Evolutionary conservation across 35 echinoderm and acorn worm species (phyloP), one percentile per base, ranked within the genome.

Genomic region (Diadema setosum): DNA sequence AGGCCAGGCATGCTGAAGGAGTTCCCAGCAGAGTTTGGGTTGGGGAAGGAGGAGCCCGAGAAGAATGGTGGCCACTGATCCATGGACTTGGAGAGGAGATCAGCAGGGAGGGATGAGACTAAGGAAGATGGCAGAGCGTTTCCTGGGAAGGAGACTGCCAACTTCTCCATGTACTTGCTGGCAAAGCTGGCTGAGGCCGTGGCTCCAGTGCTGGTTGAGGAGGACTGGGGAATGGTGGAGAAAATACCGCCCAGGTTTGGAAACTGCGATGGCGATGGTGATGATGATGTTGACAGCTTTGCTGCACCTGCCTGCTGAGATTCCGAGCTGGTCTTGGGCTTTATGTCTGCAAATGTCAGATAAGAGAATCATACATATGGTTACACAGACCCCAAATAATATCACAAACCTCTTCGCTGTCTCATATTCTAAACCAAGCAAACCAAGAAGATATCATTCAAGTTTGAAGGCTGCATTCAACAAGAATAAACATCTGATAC

Each of bases 1-100:
- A 98, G 48, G 18, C 81, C 87, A 0, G 92, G 92, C 5, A 94
- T 83, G 55, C 80, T 78, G 63, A 94, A 83, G 60, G 86, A 46
- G 32, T 26, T 15, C 37, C 63, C 63, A 15, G 63, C 24, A 26
- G 37, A 33, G 35, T 34, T 35, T 21, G 81, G 20, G 27, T 59
- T 37, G n/a, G 34, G 81, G 81, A 74, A 31, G 29, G 69, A 49
- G 69, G 70, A 33, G 27, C 75, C 41, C 52, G 81, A 58, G 33
- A 46, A 44, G 80, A 82, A 83, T 5, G 58, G 73, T 41, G 73
- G 27, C 73, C 73, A 78, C 7, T 41, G 33, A 24, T 78, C 73
- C 73, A 78, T 78, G 73, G 73, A 42, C 73, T 78, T 78, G 33
- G 73, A 41, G 14, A 78, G 73, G 35, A 78, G 73, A 26, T 78